Base-by-base conservation (phyloP, 53 echinoderm and acorn worm species). In the Luidia sarsii region DNA sequence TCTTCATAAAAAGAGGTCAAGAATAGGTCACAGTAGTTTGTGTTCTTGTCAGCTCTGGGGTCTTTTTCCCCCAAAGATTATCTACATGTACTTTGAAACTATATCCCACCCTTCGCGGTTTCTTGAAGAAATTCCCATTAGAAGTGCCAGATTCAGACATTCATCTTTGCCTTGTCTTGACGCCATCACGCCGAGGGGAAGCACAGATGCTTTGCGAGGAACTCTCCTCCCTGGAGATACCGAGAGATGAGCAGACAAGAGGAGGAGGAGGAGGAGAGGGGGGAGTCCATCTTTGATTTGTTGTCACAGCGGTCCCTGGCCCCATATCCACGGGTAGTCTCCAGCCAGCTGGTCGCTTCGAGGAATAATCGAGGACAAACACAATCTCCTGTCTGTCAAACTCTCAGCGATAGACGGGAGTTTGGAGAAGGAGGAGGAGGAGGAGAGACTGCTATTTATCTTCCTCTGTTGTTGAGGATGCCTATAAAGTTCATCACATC, bases 281-380 rank as follows among this genome's bases (percentile, higher is more conserved):
- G 11, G 41, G 11, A 41, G 41, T 41, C 11, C 67, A 67, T 39
- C 39, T 67, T 41, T 67, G 45, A 67, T 67, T 67, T 67, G 67
- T 67, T 67, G 41, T 67, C 29, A 36, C 67, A 45, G 67, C 67
- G 24, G 67, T 45, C 41, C 0, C 22, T 25, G 18, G 34, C 63
- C 20, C n/a, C 14, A 45, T 41, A 43, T 45, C 67, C 67, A 39
- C 45, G 38, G 57, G 39, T 74, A 74, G 74, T 50, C 39, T 25
- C 39, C 14, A 56, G 57, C n/a, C n/a, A n/a, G 41, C 56, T 39
- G 39, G 74, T 29, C 57, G 28, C 25, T 29, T 57, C 39, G 27
- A 19, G 2, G 54, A 68, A 33, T 64, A 16, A 64, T 57, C 39
- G 27, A 41, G 41, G 41, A 41, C 41, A 41, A 41, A 41, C 41